These are phyloP conservation scores for Agonopterix heracliana DNA, from an alignment of 2,888 invertebrate genomes.

Conservation along the genomic window DNA sequence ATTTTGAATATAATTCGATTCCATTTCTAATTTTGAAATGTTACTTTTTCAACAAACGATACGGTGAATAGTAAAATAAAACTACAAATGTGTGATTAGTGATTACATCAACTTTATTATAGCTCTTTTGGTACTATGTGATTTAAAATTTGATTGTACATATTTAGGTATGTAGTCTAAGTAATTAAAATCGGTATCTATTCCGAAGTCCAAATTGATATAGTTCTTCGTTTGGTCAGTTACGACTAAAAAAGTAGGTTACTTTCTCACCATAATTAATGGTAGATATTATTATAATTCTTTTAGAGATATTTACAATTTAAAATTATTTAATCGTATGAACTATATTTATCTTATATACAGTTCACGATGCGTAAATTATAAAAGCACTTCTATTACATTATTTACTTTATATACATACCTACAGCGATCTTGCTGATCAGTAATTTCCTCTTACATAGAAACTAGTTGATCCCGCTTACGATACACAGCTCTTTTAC, in stretches of 20 bases:
- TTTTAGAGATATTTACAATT: conserved; percentile 1
- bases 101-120: no score
- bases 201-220: conserved; percentile 13
- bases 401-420: conserved; percentile 30
- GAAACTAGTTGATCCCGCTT: conserved; percentile 73
- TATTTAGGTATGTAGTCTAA: no score
- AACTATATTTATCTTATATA: conserved; percentile 6
- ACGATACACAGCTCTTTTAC: conserved; percentile 58
- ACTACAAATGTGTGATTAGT: no score
- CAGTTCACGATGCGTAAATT: not conserved
- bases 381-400: conserved; percentile 16
- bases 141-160: no score
- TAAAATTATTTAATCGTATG: not conserved
- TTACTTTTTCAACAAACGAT: no score
- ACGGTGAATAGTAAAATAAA: no score
- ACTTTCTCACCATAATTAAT: no score
- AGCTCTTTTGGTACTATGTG: no score
- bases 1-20: no score
- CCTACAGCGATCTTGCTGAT: conserved; percentile 33
- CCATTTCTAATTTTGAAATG: no score
- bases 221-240: conserved; percentile 6
- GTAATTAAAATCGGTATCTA: conserved; percentile 15
- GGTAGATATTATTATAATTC: no score
- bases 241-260: not conserved
- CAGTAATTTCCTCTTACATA: conserved; percentile 45